Base-by-base conservation (phyloP, 2,888 invertebrate genomes). In the Mesoligia furuncula region DNA sequence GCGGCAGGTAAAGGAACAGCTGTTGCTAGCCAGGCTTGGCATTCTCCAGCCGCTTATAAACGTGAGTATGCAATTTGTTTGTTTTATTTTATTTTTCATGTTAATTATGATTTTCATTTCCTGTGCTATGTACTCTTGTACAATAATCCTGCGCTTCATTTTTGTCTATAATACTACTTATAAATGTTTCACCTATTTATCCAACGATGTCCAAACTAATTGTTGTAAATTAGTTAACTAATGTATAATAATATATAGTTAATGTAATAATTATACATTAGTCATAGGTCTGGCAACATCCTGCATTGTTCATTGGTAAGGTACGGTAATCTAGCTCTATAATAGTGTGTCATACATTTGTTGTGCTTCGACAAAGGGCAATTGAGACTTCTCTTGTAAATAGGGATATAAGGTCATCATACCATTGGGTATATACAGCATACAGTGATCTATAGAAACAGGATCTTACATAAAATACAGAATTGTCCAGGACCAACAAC, bases 1-100 rank as follows among this genome's bases (percentile, higher is more conserved):
- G 85, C 97, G 98, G 65, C 97, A 98, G 85, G 98, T 99, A 0
- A 98, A 98, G n/a, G 98, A 99, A 91, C 99, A 99, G 91, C 95
- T 99, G 74, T 93, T 98, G 69, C 97, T 99, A 93, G 98, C 98
- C 0, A 97, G 98, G 90, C 98, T 98, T 86, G 98, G 98, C 11
- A 97, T 98, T 39, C 88, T 96, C 61, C 96, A 96, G 85, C 96
- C 97, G 31, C 80, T 96, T 36, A 91, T 94, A 66, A 94, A 93
- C 75, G 96, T 96, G 80, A 95, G 95, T 93, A 84, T 68, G 24
- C 66, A 8, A 51, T n/a, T 51, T 17, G 1, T 64, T 42, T 54
- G n/a, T 42, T 42, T 1, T 45, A 11, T 69, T 54, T 7, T 62
- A 27, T 15, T 48, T 65, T 68, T 54, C 57, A 51, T 67, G n/a